These are phyloP conservation scores for Pristionchus pacificus DNA, from an alignment of 1,140 invertebrate genomes.

Conservation along the genomic window DNA sequence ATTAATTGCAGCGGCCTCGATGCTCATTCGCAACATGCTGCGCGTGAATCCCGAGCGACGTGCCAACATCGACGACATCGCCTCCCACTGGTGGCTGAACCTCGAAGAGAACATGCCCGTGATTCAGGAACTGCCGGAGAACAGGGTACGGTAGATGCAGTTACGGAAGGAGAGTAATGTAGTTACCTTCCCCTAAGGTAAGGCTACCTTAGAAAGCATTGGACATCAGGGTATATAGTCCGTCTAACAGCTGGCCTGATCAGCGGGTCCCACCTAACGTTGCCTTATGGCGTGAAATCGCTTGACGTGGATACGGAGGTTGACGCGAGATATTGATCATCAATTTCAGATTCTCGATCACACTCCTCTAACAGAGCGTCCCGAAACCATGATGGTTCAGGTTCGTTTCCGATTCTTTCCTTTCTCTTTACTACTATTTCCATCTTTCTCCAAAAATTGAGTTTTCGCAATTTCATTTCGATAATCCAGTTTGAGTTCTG, in stretches of 20 bases:
- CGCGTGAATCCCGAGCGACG: slow-evolving; percentile 81
- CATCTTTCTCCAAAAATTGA: too few species aligned
- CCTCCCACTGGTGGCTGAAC: slow-evolving; percentile 86
- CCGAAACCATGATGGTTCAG: slow-evolving; percentile 56
- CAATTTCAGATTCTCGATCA: slow-evolving; percentile 50
- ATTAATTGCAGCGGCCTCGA: slow-evolving; percentile 74
- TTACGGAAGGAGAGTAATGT: slow-evolving; percentile 25
- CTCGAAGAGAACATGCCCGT: slow-evolving; percentile 63
- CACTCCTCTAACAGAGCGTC: slow-evolving; percentile 53
- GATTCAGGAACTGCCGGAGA: slow-evolving; percentile 56
- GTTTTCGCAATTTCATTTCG: too few species aligned
- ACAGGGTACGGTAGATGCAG: slow-evolving; percentile 39
- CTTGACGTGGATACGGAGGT: too few species aligned
- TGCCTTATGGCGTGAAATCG: too few species aligned
- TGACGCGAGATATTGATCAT: too few species aligned
- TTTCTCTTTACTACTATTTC: background rate
- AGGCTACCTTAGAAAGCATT: too few species aligned
- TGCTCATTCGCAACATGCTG: slow-evolving; percentile 86
- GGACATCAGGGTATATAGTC: too few species aligned
- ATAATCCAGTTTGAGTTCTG: too few species aligned
- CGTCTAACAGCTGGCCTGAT: too few species aligned
- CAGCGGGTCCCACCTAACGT: too few species aligned
- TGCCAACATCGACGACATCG: slow-evolving; percentile 87
- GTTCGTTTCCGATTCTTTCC: background rate
- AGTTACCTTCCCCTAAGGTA: too few species aligned